Base-by-base conservation (phyloP, 2,888 invertebrate species). In the Bellardia pandia region DNA sequence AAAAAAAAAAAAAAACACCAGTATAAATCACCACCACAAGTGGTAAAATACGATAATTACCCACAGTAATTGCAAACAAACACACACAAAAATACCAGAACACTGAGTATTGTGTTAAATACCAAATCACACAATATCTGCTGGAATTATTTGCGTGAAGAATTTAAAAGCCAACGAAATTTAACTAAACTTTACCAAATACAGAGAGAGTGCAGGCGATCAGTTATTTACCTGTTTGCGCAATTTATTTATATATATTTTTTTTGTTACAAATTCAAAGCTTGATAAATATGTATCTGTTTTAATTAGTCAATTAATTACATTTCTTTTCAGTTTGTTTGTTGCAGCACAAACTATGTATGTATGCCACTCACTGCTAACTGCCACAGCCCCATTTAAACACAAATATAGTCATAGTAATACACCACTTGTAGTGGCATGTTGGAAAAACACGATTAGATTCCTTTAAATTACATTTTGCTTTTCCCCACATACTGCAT, bases 21-120 rank as follows among this genome's bases (percentile, higher is more conserved):
- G 82, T 78, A 82, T 87, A 85, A 87, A 87, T 87, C 85, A 87
- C 85, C 68, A 78, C 85, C 87, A 75, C 87, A 87, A 87, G 87
- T 82, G 87, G 85, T 85, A 82, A 87, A 87, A 87, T 85, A 87
- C 85, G 87, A 78, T 87, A 87, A 87, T 87, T 87, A 85, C 87
- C 85, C 81, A 42, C 69, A 69, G 75, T 84, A 78, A 86, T 51
- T 16, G 69, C 14, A 53, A 53, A 69, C 40, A 60, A 9, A 45
- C 42, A 48, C 53, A 69, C n/a, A 62, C n/a, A 71, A 30, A 78
- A 68, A 69, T 69, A 56, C 37, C 78, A 69, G 14, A 79, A 79
- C 60, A 60, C 69, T 45, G 3, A 16, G 69, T 68, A 48, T 68
- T 45, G 76, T 66, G 69, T 33, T 58, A 76, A 82, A 83, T 69